phyloP scores from a whole-genome alignment of 2,113 vertebrate species.

The Thamnophis sirtalis region DNA sequence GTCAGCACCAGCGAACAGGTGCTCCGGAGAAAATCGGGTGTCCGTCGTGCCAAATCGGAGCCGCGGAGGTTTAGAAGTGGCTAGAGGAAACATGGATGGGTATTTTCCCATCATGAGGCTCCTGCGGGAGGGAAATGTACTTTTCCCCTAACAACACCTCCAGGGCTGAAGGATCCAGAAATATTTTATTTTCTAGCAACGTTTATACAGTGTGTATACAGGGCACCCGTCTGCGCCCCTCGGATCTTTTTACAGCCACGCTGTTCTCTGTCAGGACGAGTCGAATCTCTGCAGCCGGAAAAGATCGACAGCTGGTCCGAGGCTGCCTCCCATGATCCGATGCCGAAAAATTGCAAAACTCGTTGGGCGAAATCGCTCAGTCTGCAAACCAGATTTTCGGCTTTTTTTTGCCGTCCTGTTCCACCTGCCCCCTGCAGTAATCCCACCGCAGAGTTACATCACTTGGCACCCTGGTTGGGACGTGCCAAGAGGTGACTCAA shows the following conservation, averaged over 20 bases:
- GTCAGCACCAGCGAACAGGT: not conserved
- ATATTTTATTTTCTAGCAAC: not conserved
- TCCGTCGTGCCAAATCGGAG: not conserved
- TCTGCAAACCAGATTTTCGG: constrained; percentile 59
- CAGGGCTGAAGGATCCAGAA: not conserved
- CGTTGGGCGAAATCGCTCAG: constrained; percentile 63
- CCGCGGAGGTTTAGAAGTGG: not conserved
- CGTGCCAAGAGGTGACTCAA: not conserved
- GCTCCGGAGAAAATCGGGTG: not conserved
- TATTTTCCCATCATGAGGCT: not conserved
- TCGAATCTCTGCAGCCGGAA: constrained; percentile 51
- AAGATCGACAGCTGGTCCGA: constrained; percentile 59
- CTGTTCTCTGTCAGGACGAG: constrained; percentile 33
- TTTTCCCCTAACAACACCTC: too few species aligned
- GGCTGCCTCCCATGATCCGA: constrained; percentile 67
- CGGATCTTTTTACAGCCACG: constrained; percentile 28
- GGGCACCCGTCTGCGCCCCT: too few species aligned
- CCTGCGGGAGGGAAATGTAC: too few species aligned
- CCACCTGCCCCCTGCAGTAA: constrained; percentile 10
- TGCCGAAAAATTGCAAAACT: constrained; percentile 67
- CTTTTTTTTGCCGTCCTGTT: constrained; percentile 5
- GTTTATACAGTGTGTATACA: too few species aligned
- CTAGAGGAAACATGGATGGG: too few species aligned
- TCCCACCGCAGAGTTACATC: constrained; percentile 10
- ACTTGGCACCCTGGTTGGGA: constrained; percentile 1